A percentile compares a stretch with the other conserved stretches of the same genome.
phyloP scores from a whole-genome alignment of 2,888 invertebrate genomes.

The Helobdella robusta region DNA sequence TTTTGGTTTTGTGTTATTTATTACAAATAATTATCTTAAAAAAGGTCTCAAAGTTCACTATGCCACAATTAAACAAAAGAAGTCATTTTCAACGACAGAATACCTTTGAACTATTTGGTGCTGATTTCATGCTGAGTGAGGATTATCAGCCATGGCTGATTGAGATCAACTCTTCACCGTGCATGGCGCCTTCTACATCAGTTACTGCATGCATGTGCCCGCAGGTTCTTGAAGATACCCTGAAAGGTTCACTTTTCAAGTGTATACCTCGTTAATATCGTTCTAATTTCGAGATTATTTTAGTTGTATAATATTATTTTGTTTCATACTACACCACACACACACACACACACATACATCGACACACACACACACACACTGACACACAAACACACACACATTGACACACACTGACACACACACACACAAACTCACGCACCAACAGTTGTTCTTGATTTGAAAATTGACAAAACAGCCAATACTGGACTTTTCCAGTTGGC shows the following conservation, averaged over 20 bases:
- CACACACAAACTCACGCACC: background rate
- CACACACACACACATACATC: background rate
- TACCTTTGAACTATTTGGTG: conserved; percentile 80
- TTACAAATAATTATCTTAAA: no score
- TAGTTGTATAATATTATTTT: background rate
- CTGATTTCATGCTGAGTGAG: conserved; percentile 78
- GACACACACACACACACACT: no score
- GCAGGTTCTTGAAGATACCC: conserved; percentile 68
- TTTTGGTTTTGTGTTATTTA: no score
- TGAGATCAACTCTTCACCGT: conserved; percentile 83
- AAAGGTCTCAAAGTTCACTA: no score
- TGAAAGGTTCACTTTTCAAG: conserved; percentile 68
- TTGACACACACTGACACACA: no score
- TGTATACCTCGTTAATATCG: background rate
- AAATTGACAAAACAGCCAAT: conserved; percentile 46
- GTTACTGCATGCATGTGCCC: conserved; percentile 75
- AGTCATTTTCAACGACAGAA: conserved; percentile 52
- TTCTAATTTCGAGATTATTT: background rate
- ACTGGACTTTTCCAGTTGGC: conserved; percentile 48
- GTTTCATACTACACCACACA: no score
- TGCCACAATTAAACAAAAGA: no score
- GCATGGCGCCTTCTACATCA: conserved; percentile 69
- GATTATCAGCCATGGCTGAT: conserved; percentile 74
- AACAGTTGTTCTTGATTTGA: conserved; percentile 48
- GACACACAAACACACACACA: no score